phyloP scores from a whole-genome alignment of 1,140 invertebrate species.

The Apis dorsata region DNA sequence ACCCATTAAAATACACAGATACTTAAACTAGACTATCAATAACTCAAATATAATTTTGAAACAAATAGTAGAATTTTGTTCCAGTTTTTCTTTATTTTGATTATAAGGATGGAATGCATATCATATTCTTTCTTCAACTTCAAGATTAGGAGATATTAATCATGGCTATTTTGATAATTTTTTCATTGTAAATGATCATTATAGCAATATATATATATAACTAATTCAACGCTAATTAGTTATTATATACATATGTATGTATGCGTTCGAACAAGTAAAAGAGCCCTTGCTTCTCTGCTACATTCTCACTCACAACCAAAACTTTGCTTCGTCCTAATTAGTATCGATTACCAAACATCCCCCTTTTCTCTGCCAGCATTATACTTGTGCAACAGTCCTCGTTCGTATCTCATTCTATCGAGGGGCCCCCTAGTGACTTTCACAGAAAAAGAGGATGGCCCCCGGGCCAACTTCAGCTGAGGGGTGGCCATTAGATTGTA shows the following conservation, averaged over 20 bases:
- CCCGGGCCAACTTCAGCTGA: not conserved
- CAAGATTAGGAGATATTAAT: too few relatives aligned
- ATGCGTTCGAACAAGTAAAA: too few relatives aligned
- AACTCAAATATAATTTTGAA: not conserved
- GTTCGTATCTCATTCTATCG: conserved; percentile 10
- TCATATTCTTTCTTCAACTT: not conserved
- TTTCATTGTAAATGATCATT: not conserved
- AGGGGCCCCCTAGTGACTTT: not conserved
- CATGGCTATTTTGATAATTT: not conserved
- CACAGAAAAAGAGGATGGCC: not conserved
- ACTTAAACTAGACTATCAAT: not conserved
- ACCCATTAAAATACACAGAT: conserved; percentile 1
- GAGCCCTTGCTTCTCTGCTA: not conserved
- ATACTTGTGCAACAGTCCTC: conserved; percentile 12
- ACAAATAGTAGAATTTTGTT: not conserved
- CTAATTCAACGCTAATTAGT: too few relatives aligned
- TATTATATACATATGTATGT: too few relatives aligned
- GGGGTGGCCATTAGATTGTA: conserved; percentile 18
- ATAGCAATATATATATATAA: not conserved
- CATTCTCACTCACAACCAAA: conserved; percentile 29
- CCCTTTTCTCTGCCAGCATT: conserved; percentile 13
- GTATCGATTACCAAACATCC: conserved; percentile 63
- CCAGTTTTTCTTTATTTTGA: not conserved
- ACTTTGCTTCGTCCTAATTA: conserved; percentile 59
- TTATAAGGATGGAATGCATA: not conserved